These are phyloP conservation scores for Rhopalosiphum maidis DNA, from an alignment of 1,140 invertebrate genomes.

Conservation along the genomic window DNA sequence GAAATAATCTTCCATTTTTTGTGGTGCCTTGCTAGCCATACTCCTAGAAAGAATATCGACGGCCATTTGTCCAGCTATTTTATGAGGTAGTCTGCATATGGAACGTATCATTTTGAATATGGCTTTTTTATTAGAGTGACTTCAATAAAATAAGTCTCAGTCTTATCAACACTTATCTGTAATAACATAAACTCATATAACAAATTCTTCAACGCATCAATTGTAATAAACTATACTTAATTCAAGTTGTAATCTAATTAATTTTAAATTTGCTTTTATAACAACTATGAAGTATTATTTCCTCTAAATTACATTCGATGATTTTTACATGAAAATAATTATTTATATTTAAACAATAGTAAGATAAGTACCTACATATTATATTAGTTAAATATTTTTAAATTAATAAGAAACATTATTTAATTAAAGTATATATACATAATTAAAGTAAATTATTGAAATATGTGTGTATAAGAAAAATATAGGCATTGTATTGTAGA, in stretches of 20 bases:
- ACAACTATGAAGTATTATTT: background rate
- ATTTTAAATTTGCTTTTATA: background rate
- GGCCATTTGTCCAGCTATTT: background rate
- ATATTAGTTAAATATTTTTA: background rate
- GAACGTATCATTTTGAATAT: conserved; percentile 39
- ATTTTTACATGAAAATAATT: background rate
- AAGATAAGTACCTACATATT: background rate
- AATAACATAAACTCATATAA: background rate
- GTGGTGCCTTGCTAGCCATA: background rate
- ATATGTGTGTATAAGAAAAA: too few species aligned
- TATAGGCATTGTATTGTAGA: too few species aligned
- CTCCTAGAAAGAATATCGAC: background rate
- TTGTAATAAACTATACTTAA: background rate
- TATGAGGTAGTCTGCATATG: background rate
- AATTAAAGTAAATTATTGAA: background rate
- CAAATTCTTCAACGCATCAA: background rate
- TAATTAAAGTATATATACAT: background rate
- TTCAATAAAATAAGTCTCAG: background rate
- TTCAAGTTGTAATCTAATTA: background rate
- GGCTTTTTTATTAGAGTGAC: background rate
- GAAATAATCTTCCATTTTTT: conserved; percentile 70
- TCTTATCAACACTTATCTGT: background rate
- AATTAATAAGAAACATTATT: background rate
- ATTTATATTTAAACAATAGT: background rate
- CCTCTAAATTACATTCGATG: background rate